Evolutionary conservation across 1,140 invertebrate species (phyloP).

Genomic region (Zaprionus ghesquierei): DNA sequence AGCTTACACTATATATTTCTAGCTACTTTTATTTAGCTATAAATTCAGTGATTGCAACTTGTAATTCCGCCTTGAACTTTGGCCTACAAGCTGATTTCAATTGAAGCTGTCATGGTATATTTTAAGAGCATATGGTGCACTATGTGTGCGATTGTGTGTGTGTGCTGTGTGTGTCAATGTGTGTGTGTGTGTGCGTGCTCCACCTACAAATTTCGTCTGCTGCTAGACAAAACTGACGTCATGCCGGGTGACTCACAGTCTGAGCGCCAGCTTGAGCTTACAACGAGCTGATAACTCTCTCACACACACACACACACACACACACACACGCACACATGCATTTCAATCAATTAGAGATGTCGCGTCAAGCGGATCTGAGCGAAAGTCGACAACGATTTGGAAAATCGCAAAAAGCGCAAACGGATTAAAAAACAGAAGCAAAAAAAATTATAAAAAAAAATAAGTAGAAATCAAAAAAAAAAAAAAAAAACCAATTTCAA

Average conservation of each 20-base stretch:
- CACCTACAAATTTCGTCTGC: slow-evolving; percentile 13
- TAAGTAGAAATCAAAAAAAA: slow-evolving; percentile 8
- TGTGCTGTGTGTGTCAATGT: background rate
- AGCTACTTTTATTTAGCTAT: background rate
- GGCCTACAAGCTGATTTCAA: background rate
- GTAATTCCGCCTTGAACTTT: background rate
- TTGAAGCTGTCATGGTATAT: background rate
- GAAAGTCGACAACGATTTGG: background rate
- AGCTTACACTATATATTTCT: background rate
- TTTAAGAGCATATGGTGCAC: background rate
- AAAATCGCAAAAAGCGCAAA: background rate
- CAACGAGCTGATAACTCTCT: slow-evolving; percentile 21
- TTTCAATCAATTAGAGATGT: slow-evolving; percentile 14
- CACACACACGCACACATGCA: background rate
- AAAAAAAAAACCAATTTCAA: background rate
- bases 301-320: background rate
- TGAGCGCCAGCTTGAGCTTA: slow-evolving; percentile 8
- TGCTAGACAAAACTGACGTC: slow-evolving; percentile 35
- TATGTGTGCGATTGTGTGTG: background rate
- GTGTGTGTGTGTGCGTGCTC: background rate
- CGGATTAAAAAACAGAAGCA: background rate
- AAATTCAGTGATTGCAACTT: background rate
- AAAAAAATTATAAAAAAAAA: background rate
- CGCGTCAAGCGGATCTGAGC: slow-evolving; percentile 30
- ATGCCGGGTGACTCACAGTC: slow-evolving; percentile 37